These are phyloP conservation scores for Drosophila nr. perissopoda DNA, from an alignment of 2,888 invertebrate species.

Conservation along the genomic window DNA sequence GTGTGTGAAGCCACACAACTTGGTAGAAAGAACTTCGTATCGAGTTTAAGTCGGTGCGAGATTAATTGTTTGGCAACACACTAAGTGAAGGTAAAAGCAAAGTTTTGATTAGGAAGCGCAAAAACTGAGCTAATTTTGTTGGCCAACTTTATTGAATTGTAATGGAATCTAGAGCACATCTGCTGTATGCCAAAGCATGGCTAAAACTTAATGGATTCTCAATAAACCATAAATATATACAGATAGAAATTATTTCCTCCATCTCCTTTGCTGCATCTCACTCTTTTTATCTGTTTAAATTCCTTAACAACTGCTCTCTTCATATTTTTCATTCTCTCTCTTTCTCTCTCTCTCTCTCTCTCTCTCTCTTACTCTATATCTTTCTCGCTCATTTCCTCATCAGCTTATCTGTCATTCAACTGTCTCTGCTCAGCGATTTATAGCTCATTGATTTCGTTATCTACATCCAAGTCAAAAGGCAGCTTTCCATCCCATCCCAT, in stretches of 20 bases:
- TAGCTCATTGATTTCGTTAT: constrained; percentile 37
- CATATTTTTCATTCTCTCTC: not conserved
- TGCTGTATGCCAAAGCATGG: not conserved
- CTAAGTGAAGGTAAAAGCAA: not conserved
- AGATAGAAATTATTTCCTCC: no score
- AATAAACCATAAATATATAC: not conserved
- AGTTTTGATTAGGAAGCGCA: not conserved
- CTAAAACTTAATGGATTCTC: not conserved
- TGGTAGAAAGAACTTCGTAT: not conserved
- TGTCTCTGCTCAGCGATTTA: constrained; percentile 25
- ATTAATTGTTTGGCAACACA: not conserved
- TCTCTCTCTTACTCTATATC: not conserved
- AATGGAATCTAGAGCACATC: not conserved
- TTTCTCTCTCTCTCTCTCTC: not conserved
- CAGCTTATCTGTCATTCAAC: constrained; percentile 11
- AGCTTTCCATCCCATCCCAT: not conserved
- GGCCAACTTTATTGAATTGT: not conserved
- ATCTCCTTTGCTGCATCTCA: not conserved
- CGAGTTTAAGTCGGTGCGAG: not conserved
- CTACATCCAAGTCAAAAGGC: constrained; percentile 8
- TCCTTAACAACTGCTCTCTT: not conserved
- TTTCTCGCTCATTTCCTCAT: not conserved
- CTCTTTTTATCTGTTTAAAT: not conserved
- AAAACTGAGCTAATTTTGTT: not conserved
- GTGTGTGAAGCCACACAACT: not conserved